Evolutionary conservation across 1,140 invertebrate genomes (phyloP), one percentile per base, ranked within the genome.

Genomic region (Paracyclopina nana): DNA sequence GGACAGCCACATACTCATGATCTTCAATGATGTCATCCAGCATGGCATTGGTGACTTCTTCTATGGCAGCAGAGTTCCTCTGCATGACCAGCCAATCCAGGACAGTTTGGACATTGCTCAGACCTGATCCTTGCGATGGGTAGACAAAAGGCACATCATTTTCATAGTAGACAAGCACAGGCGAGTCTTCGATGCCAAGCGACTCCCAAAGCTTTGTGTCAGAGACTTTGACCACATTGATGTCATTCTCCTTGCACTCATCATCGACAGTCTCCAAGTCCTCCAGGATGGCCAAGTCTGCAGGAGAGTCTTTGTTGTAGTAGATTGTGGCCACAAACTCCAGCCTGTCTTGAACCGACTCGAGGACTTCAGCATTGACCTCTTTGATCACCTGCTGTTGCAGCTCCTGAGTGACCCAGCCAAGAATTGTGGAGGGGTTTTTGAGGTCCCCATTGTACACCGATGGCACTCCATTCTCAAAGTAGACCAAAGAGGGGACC

Each of bases 41-140:
- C 60, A 90, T 88, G 68, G 88, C 84, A 63, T 90, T 84, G 1
- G 84, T 91, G 18, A 91, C 84, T 67, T 91, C 85, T 70, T 92
- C 86, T 58, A 91, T 91, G 72, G 91, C 85, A 65, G 91, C 86
- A 57, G 80, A 82, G 64, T 86, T 80, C 50, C 85, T 65, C 64
- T 90, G 84, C 42, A 76, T 74, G 53, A 86, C 68, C 22, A 87
- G 66, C 83, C 83, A 90, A 60, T 85, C 79, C 41, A 91, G 66
- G 54, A 91, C 82, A 61, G 84, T 80, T 60, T 90, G 79, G 65
- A 91, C 87, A 61, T 90, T 79, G 59, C 83, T 78, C 52, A 90
- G 68, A n/a, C n/a, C n/a, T 63, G 90, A 82, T 59, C 82, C 83
- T 87, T 75, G 6, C 6, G 14, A 9, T 25, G 45, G 45, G 28